These are phyloP conservation scores for Diuraphis noxia DNA, from an alignment of 1,140 invertebrate genomes.

Conservation along the genomic window DNA sequence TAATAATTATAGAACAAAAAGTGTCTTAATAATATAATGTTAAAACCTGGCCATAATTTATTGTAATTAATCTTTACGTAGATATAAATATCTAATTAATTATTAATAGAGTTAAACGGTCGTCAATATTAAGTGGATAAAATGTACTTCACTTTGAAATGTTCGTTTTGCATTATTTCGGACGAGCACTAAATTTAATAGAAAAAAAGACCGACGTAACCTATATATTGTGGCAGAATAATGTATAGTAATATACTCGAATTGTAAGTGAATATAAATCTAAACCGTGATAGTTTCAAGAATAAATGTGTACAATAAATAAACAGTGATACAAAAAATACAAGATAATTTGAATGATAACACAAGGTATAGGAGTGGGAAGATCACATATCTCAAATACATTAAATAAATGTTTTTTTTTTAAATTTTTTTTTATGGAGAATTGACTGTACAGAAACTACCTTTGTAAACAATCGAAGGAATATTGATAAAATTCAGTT, in stretches of 20 bases:
- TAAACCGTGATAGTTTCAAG: not conserved
- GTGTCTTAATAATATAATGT: not conserved
- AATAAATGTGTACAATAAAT: conserved; percentile 17
- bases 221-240: not conserved
- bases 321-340: conserved; percentile 7
- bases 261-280: not conserved
- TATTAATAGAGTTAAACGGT: not conserved
- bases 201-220: not conserved
- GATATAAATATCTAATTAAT: not conserved
- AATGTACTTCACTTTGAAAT: not conserved
- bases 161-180: not conserved
- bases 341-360: conserved; percentile 3
- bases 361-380: not conserved
- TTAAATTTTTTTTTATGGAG: no score
- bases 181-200: not conserved
- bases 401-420: not conserved
- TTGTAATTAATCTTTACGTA: not conserved
- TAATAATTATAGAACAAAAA: not conserved
- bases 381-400: not conserved
- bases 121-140: not conserved
- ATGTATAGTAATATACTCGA: not conserved
- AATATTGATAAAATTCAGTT: not conserved
- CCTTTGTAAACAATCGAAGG: not conserved
- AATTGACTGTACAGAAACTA: not conserved
- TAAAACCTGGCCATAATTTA: not conserved